These are phyloP conservation scores for Fringilla coelebs DNA, from an alignment of 2,797 vertebrate species.

Conservation along the genomic window DNA sequence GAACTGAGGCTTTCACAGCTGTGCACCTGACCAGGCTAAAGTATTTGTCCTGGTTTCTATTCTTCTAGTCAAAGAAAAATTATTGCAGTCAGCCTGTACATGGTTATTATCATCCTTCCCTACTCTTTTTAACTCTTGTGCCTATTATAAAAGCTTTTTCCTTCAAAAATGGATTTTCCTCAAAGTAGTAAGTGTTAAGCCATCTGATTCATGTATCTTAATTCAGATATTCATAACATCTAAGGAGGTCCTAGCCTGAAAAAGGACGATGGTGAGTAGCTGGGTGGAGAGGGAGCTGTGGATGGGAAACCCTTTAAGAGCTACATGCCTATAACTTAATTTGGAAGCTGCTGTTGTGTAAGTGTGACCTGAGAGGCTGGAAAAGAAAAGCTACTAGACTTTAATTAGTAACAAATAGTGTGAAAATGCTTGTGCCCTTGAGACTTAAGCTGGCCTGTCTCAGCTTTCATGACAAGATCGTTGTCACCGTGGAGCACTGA, in stretches of 20 bases:
- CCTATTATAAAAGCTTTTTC: background rate
- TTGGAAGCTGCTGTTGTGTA: background rate
- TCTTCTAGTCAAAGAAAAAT: background rate
- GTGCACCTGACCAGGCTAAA: background rate
- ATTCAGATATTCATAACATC: background rate
- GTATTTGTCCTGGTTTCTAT: background rate
- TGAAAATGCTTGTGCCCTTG: conserved; percentile 1
- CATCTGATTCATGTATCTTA: background rate
- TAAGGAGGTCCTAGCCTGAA: background rate
- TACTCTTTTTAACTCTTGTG: background rate
- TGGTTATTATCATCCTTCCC: background rate
- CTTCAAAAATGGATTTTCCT: background rate
- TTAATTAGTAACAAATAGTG: conserved; percentile 31
- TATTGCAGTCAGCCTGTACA: background rate
- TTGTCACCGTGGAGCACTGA: background rate
- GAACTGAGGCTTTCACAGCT: background rate
- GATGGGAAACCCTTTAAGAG: background rate
- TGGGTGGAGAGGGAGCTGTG: background rate
- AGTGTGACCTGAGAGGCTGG: background rate
- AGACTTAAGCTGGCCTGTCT: background rate
- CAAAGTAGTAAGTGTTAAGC: background rate
- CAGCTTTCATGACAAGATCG: background rate
- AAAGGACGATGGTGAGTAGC: background rate
- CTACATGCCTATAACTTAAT: background rate
- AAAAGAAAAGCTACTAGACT: conserved; percentile 6